A percentile compares a stretch with the other conserved stretches of the same genome.
These are phyloP conservation scores for Clostera curtula DNA, from an alignment of 2,888 invertebrate genomes.

Conservation along the genomic window DNA sequence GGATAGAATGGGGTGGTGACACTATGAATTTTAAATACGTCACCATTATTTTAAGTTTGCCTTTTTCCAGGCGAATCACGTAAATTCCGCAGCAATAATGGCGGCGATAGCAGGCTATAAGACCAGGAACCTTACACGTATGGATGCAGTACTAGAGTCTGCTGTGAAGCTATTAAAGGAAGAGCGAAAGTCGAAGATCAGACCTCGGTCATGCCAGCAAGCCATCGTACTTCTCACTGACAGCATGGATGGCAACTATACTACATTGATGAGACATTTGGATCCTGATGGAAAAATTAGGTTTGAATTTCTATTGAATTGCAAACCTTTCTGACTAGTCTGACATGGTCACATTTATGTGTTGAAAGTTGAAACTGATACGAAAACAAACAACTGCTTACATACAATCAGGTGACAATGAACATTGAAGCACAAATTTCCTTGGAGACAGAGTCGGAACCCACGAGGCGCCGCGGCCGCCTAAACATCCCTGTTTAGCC, in stretches of 20 bases:
- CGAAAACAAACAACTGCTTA: too few relatives aligned
- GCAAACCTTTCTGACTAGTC: background rate
- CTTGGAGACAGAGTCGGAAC: too few relatives aligned
- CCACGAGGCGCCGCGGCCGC: too few relatives aligned
- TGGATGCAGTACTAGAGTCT: constrained; percentile 39
- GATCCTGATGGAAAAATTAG: constrained; percentile 54
- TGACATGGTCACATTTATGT: too few relatives aligned
- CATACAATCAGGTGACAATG: too few relatives aligned
- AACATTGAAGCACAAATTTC: too few relatives aligned
- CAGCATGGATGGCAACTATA: constrained; percentile 47
- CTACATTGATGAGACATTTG: constrained; percentile 34
- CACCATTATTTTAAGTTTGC: background rate
- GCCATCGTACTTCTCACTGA: constrained; percentile 61
- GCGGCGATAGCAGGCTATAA: constrained; percentile 36
- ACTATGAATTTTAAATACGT: background rate
- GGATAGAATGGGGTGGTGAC: too few relatives aligned
- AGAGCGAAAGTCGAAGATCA: constrained; percentile 26
- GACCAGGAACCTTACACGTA: constrained; percentile 42
- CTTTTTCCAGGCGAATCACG: constrained; percentile 52
- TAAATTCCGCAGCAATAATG: constrained; percentile 64
- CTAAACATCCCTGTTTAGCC: too few relatives aligned
- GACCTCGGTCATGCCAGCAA: constrained; percentile 55
- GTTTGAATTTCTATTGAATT: constrained; percentile 23
- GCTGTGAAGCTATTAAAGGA: constrained; percentile 40
- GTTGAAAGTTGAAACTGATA: too few relatives aligned